phyloP scores from a whole-genome alignment of 2,113 vertebrate species.

The Thymallus thymallus region DNA sequence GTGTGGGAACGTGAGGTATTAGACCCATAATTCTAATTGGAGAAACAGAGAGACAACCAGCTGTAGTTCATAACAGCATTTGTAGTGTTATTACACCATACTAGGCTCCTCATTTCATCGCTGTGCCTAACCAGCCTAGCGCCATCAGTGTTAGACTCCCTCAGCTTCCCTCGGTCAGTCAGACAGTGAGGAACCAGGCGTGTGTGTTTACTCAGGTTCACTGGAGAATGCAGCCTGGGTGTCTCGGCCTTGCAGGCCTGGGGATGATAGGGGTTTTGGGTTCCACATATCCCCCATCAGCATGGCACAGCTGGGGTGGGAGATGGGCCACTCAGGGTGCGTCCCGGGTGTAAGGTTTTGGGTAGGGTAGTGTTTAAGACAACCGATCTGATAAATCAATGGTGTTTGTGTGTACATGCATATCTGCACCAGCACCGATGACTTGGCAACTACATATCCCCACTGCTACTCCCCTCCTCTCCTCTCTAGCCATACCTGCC shows the following conservation, averaged over 20 bases:
- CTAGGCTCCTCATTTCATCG: slow-evolving; percentile 7
- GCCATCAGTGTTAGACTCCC: not conserved
- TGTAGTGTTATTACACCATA: not conserved
- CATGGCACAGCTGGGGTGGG: slow-evolving; percentile 9
- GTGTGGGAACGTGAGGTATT: slow-evolving; percentile 27
- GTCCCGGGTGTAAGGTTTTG: not conserved
- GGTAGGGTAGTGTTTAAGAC: not conserved
- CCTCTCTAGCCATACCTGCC: not conserved
- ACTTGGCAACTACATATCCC: not conserved
- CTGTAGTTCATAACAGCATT: slow-evolving; percentile 6
- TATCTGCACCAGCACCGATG: not conserved
- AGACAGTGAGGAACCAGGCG: slow-evolving; percentile 28
- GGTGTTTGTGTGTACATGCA: slow-evolving; percentile 1
- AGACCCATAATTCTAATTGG: slow-evolving; percentile 39
- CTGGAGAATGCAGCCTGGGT: slow-evolving; percentile 59
- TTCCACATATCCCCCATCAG: slow-evolving; percentile 33
- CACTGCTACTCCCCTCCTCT: not conserved
- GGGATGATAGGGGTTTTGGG: slow-evolving; percentile 53
- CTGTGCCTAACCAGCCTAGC: slow-evolving; percentile 1
- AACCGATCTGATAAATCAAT: not conserved
- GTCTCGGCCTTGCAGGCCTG: slow-evolving; percentile 48
- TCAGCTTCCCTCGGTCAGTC: slow-evolving; percentile 17
- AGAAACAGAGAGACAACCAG: not conserved
- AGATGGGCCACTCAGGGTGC: not conserved
- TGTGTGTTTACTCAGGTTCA: slow-evolving; percentile 49